These are phyloP conservation scores for Eutolmus rufibarbis DNA, from an alignment of 2,888 invertebrate species.

Conservation along the genomic window DNA sequence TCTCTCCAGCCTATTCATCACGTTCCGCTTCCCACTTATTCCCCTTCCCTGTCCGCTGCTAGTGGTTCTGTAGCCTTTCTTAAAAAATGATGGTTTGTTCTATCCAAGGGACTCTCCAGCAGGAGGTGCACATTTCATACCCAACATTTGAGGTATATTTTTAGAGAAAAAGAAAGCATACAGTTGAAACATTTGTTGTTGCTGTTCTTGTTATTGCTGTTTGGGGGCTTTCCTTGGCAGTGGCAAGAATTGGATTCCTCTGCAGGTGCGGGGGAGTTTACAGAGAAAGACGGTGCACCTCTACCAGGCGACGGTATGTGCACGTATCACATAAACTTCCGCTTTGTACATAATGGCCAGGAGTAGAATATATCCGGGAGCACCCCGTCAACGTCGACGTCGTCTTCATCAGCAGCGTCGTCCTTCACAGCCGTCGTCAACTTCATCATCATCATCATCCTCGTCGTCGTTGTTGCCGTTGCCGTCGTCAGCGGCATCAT, in stretches of 20 bases:
- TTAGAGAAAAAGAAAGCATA: constrained; percentile 22
- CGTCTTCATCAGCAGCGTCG: constrained; percentile 20
- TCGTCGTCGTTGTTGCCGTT: not conserved
- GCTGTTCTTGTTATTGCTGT: not conserved
- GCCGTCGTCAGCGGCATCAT: not conserved
- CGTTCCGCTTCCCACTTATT: constrained; percentile 21
- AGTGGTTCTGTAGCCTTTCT: not conserved
- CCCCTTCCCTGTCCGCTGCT: not conserved
- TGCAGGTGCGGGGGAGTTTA: not conserved
- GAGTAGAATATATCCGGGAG: constrained; percentile 22
- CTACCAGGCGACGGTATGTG: not conserved
- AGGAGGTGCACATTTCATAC: constrained; percentile 20
- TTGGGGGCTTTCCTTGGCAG: not conserved
- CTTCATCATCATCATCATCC: constrained; percentile 10
- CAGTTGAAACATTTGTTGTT: constrained; percentile 23
- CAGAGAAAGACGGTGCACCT: not conserved
- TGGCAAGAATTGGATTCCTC: constrained; percentile 18
- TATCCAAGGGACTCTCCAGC: not conserved
- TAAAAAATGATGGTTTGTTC: not conserved
- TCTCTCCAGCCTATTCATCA: constrained; percentile 38
- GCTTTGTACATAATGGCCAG: constrained; percentile 17
- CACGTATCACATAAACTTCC: constrained; percentile 33
- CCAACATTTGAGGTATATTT: constrained; percentile 31
- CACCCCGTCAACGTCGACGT: not conserved
- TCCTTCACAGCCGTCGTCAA: constrained; percentile 23